Evolutionary conservation across 2,113 vertebrate species (phyloP).

Genomic region (Ochotona princeps): DNA sequence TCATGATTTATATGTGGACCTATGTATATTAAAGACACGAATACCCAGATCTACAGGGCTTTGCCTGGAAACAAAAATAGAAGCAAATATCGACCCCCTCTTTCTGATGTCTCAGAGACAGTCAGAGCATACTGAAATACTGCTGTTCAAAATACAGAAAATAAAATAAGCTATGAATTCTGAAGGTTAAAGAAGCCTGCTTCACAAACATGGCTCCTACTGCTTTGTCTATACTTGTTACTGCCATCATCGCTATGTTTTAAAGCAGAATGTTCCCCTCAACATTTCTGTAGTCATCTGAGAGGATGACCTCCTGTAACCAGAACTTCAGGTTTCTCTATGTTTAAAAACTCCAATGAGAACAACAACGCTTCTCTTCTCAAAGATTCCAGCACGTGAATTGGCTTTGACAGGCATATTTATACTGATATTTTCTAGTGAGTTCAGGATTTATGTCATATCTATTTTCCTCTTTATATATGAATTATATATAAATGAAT

Average conservation of each 20-base stretch:
- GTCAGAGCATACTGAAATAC: background rate
- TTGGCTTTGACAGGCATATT: background rate
- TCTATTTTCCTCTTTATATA: constrained; percentile 25
- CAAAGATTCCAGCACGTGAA: background rate
- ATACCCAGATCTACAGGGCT: background rate
- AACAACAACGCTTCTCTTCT: constrained; percentile 3
- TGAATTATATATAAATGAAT: no score
- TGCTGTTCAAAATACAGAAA: background rate
- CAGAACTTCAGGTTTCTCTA: background rate
- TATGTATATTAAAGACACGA: background rate
- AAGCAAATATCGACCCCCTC: background rate
- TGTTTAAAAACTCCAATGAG: background rate
- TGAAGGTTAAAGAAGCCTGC: background rate
- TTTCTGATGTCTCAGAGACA: background rate
- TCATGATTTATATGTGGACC: background rate
- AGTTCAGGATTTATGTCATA: constrained; percentile 36
- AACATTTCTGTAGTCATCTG: background rate
- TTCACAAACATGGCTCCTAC: background rate
- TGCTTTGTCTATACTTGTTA: background rate
- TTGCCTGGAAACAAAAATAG: background rate
- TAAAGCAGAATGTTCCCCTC: background rate
- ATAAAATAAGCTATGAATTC: constrained; percentile 26
- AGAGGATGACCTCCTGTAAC: background rate
- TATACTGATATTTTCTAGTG: background rate
- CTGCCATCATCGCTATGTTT: background rate